Evolutionary conservation across 2,888 invertebrate species (phyloP), one percentile per base, ranked within the genome.

Genomic region (Chesias legatella): DNA sequence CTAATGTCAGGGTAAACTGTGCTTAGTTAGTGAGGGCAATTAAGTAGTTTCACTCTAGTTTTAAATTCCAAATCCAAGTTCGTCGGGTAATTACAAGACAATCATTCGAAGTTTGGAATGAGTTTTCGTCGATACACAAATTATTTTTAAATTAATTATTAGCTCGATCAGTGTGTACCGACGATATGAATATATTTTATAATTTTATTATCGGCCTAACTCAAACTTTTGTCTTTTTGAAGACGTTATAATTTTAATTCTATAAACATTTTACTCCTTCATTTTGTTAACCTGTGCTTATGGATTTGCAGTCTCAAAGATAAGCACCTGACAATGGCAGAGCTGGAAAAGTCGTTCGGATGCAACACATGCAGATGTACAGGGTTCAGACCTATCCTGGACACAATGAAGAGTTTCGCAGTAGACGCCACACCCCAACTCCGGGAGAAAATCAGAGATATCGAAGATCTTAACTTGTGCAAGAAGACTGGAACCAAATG

Each of bases 291-390:
- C n/a, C n/a, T n/a, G n/a, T n/a, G n/a, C n/a, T 21, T 10, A 9
- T 24, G 10, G 17, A 7, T 17, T 63, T 57, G 1, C 63, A 91
- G 91, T 27, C 67, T 91, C 29, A 56, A 83, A 30, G 74, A 90
- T 58, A 85, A 89, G 7, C 79, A 88, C 24, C 70, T 92, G 8
- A 91, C 91, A 0, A 92, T 91, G 91, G 80, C 89, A 13, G 91
- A 94, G 54, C 79, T 94, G 13, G 94, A 95, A 63, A 91, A 92
- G 52, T 90, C 92, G 0, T 94, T 94, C 51, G 94, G 93, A 13
- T 91, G 93, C 43, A 94, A 94, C 60, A 92, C 95, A 3, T 95
- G 95, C 51, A 89, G 95, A 6, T 95, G 95, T 61, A 95, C 95
- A 0, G 95, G 95, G 0, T 95, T 93, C 66, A 84, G 94, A 0